These are phyloP conservation scores for Urosaurus nigricauda DNA, from an alignment of 2,797 vertebrate species.

Conservation along the genomic window DNA sequence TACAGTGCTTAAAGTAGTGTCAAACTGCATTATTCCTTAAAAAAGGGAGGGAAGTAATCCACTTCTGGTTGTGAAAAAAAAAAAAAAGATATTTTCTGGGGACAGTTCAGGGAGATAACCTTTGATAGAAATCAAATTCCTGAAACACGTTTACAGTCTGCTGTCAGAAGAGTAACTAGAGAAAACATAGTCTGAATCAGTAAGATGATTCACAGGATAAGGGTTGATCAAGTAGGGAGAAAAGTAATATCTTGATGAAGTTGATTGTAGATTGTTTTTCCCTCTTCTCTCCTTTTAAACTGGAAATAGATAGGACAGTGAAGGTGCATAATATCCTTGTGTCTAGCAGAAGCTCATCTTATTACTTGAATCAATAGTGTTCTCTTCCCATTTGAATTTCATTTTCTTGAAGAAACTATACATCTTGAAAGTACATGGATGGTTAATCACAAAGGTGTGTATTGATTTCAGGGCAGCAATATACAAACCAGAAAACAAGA, in stretches of 20 bases:
- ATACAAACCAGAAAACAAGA: not conserved
- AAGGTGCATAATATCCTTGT: not conserved
- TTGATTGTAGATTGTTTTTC: not conserved
- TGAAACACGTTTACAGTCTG: too few species aligned
- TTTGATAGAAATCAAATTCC: too few species aligned
- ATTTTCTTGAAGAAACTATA: slow-evolving; percentile 22
- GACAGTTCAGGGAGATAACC: too few species aligned
- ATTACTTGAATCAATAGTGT: slow-evolving; percentile 13
- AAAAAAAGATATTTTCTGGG: too few species aligned
- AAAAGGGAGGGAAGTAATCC: too few species aligned
- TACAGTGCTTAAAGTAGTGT: too few species aligned
- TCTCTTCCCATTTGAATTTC: slow-evolving; percentile 30
- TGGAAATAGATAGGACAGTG: not conserved
- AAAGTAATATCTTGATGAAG: too few species aligned
- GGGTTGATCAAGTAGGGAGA: not conserved
- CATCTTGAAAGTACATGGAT: not conserved
- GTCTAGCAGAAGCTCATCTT: not conserved
- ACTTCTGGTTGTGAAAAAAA: too few species aligned
- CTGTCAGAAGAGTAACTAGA: not conserved
- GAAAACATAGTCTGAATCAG: not conserved
- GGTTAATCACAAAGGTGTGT: slow-evolving; percentile 1
- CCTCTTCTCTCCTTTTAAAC: not conserved
- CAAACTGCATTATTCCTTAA: too few species aligned
- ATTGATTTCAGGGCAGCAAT: not conserved
- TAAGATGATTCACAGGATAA: not conserved